Base-by-base conservation (phyloP, 2,888 invertebrate genomes). In the Nephrocerus scutellatus region DNA sequence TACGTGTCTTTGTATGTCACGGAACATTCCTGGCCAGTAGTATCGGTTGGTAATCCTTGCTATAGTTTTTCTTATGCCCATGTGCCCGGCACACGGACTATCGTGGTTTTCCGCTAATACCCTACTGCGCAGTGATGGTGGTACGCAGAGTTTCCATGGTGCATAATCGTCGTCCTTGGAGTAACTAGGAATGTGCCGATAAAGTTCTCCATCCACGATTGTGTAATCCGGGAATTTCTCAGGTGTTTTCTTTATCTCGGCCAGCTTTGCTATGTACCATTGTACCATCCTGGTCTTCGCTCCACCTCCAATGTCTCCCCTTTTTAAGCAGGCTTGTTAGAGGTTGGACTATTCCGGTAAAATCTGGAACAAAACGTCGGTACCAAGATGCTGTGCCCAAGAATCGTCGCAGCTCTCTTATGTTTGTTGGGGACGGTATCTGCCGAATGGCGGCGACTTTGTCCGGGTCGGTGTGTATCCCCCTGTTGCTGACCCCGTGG, bases 1-100 rank as follows among this genome's bases (percentile, higher is more conserved):
- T 3, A 39, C 39, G 24, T 28, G 26, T 16, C 26, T n/a, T 5
- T 20, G 20, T n/a, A 26, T 19, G 12, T 39, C 30, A 5, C 33
- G 16, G 24, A 39, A 39, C 25, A 39, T 22, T 4, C 32, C 16
- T 2, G 39, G 39, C 39, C 39, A 39, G 14, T 39, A 33, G 14
- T 39, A 39, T n/a, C 20, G 12, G 22, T 24, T 38, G 2, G 38
- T 24, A 15, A 38, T 21, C 8, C 25, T 23, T 12, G 24, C 20
- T 6, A 39, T 33, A 2, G 39, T 39, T 25, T 39, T 39, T n/a
- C 31, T 26, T 4, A 39, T 25, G 2, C 39, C 39, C 14, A 32
- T 18, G 15, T 39, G 39, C 2, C 32, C 39, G 2, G 39, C 39
- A 9, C 22, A 25, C 3, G 39, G 22, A 5, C 9, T 12, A 12